Evolutionary conservation across 1,140 invertebrate genomes (phyloP), one percentile per base, ranked within the genome.

Genomic region (Macrotrachela quadricornifera): DNA sequence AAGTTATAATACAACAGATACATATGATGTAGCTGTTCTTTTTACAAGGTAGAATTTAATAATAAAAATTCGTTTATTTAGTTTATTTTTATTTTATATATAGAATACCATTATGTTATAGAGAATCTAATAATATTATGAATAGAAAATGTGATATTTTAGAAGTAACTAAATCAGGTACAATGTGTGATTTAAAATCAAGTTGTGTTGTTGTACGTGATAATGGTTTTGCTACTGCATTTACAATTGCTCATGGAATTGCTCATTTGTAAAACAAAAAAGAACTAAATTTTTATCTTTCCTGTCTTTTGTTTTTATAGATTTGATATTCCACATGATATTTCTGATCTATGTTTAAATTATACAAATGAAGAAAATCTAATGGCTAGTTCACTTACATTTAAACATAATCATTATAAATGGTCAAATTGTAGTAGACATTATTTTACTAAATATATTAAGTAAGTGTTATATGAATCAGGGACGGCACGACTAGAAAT

Each of bases 241-340:
- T 43, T 30, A 54, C 47, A 16, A 54, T 54, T 14, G 53, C 53
- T n/a, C 53, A 54, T 39, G 53, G 49, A 54, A 54, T 54, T 9
- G 53, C 46, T 0, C 53, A 54, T 39, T 49, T 54, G 47, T 54
- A 45, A 48, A 18, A 30, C 3, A 30, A 30, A 36, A 50, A 43
- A 12, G 18, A 41, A 44, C 9, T n/a, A 6, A 4, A 6, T 44
- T 44, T 44, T 4, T 44, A n/a, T 44, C 9, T 15, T 6, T 44
- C 42, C 6, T 4, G 2, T 3, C 42, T 44, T 42, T 42, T 42
- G n/a, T 42, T 42, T 42, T n/a, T 12, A 42, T n/a, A 15, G n/a
- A 15, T 44, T 44, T 44, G n/a, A 9, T n/a, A 15, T n/a, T 18
- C 11, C 13, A 6, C 15, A 53, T 44, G 44, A 15, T 53, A 16